Conservation (phyloP, 2,888 invertebrate genomes). For the Carpatolechia fugitivella region DNA sequence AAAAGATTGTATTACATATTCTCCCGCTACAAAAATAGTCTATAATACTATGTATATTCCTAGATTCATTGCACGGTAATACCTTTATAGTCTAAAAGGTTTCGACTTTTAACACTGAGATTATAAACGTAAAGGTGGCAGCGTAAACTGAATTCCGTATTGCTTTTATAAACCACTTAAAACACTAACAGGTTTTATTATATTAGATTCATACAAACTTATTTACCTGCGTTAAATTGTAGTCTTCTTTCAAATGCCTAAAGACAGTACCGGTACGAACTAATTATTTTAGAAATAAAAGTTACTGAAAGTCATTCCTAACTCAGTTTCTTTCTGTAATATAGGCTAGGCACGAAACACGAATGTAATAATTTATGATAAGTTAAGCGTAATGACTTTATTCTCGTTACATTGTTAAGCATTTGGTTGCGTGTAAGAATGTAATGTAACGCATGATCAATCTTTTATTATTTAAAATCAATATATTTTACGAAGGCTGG, state of each 20-base stretch:
- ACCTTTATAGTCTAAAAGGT: slow-evolving; percentile 11
- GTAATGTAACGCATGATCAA: neutral
- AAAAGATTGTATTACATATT: neutral
- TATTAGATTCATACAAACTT: no score
- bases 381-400: neutral
- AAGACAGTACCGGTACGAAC: no score
- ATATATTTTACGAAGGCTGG: neutral
- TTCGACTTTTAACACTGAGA: slow-evolving; percentile 13
- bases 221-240: no score
- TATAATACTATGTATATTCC: slow-evolving; percentile 1
- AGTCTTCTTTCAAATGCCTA: no score
- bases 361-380: no score
- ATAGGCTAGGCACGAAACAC: no score
- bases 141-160: slow-evolving; percentile 11
- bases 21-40: slow-evolving; percentile 4
- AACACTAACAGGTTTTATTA: neutral
- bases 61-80: slow-evolving; percentile 7
- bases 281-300: no score
- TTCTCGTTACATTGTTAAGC: neutral
- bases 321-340: no score
- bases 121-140: slow-evolving; percentile 6
- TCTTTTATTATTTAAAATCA: neutral
- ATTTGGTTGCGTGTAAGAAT: neutral
- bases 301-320: no score
- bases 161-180: neutral